Percentiles rank a stretch among this genome's conserved stretches.
Conservation (phyloP, 2,888 invertebrate genomes). For the Eupithecia subumbrata region DNA sequence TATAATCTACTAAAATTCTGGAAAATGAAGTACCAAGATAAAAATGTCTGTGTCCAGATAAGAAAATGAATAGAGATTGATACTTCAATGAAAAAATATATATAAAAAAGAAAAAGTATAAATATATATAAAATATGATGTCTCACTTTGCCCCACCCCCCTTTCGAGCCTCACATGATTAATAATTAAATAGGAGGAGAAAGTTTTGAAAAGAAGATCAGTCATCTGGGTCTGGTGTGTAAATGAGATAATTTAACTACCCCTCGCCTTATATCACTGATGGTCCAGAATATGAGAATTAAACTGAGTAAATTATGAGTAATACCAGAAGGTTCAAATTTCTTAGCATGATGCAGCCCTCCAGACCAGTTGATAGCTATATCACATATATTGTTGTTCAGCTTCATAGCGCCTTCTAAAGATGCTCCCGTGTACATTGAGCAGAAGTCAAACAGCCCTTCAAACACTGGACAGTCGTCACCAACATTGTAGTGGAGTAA, state of each 20-base stretch:
- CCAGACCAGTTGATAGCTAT: constrained; percentile 99
- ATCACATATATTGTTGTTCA: constrained; percentile 97
- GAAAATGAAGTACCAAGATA: too few species aligned
- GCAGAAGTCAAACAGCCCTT: constrained; percentile 99
- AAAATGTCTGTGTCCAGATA: too few species aligned
- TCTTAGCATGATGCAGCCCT: constrained; percentile 99
- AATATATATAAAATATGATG: too few species aligned
- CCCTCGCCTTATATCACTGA: not conserved
- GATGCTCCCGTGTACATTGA: constrained; percentile 99
- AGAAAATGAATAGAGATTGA: too few species aligned
- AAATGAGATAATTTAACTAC: not conserved
- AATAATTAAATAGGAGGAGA: too few species aligned
- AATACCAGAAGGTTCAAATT: constrained; percentile 96
- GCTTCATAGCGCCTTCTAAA: constrained; percentile 97
- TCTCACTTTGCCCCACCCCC: too few species aligned
- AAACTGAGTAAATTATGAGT: not conserved
- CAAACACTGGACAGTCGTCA: constrained; percentile 98
- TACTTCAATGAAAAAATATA: too few species aligned
- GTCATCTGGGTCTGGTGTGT: not conserved
- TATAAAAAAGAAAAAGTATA: too few species aligned
- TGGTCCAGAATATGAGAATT: not conserved
- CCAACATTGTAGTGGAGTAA: constrained; percentile 98
- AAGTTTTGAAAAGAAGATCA: not conserved
- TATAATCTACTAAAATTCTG: too few species aligned
- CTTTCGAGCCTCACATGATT: too few species aligned